Base-by-base conservation (phyloP, 1,140 invertebrate species). In the Caenorhabditis inopinata region DNA sequence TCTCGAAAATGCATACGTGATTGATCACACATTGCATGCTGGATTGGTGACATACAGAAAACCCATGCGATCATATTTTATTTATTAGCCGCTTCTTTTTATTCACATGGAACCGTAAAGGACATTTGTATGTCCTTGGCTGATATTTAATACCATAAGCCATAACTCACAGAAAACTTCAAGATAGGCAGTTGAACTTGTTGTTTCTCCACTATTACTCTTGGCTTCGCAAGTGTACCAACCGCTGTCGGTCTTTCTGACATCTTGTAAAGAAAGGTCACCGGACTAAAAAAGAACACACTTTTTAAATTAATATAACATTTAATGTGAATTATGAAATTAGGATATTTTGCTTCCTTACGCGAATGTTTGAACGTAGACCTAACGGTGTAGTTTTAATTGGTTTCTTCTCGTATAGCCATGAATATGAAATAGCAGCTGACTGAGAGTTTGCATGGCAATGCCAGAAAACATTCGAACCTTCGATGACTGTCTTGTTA, bases 401-500 rank as follows among this genome's bases (percentile, higher is more conserved):
- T 12, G 76, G 76, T 16, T 79, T 80, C 18, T 79, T 58, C 38
- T 83, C 82, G 68, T 80, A 83, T 25, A 78, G 62, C 86, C 86
- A 87, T 18, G 74, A 75, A 78, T 84, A 85, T 11, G 77, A 76
- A 7, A 86, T 83, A n/a, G 46, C 51, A 16, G 32, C 18, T 7
- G 84, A 82, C 23, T 81, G 48, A 23, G 78, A 77, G 35, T 62
- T 51, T 14, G 84, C 85, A 25, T 83, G 73, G 47, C 86, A 87
- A 14, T 83, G 80, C 85, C 86, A 87, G 42, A 86, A 86, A 27
- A 87, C 79, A 49, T 74, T 79, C 2, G 81, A 74, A 7, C 86
- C 86, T 76, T 86, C 86, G 23, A 85, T 76, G 18, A 85, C 85
- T 9, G 86, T 87, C 51, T 86, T 87, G 75, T 87, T 87, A 16